Evolutionary conservation across 2,888 invertebrate genomes (phyloP).

Genomic region (Drosophila putrida): DNA sequence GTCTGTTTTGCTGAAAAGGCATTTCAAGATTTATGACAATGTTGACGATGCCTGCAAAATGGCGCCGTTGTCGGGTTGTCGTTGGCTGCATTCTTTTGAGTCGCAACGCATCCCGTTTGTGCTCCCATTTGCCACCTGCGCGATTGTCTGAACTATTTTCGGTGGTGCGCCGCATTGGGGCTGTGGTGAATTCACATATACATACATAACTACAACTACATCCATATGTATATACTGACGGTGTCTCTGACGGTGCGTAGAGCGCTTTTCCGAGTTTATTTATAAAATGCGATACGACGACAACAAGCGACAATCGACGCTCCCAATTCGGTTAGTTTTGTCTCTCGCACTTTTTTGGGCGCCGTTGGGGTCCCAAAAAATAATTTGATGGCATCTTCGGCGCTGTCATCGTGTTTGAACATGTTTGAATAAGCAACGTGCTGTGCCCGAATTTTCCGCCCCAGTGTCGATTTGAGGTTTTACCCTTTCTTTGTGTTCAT

Average conservation of each 20-base stretch:
- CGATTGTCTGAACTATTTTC: slow-evolving; percentile 73
- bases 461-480: slow-evolving; percentile 36
- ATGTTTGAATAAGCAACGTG: slow-evolving; percentile 73
- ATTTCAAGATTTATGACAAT: slow-evolving; percentile 66
- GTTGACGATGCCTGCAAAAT: slow-evolving; percentile 51
- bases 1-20: slow-evolving; percentile 47
- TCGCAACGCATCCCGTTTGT: slow-evolving; percentile 65
- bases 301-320: slow-evolving; percentile 39
- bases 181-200: slow-evolving; percentile 13
- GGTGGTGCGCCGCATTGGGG: slow-evolving; percentile 33
- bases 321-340: slow-evolving; percentile 64
- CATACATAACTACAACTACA: not conserved
- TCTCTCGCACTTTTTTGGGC: slow-evolving; percentile 39
- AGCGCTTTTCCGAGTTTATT: slow-evolving; percentile 66
- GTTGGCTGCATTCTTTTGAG: slow-evolving; percentile 61
- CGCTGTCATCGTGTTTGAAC: slow-evolving; percentile 38
- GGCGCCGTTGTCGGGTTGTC: slow-evolving; percentile 42
- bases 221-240: not conserved
- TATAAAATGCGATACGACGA: slow-evolving; percentile 66
- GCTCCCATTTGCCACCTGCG: slow-evolving; percentile 79
- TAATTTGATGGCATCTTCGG: slow-evolving; percentile 69
- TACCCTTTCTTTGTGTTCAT: slow-evolving; percentile 54
- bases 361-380: slow-evolving; percentile 59
- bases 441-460: slow-evolving; percentile 55
- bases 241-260: slow-evolving; percentile 44